Evolutionary conservation across 2,888 invertebrate species (phyloP).

Genomic region (Cosmia pyralina): DNA sequence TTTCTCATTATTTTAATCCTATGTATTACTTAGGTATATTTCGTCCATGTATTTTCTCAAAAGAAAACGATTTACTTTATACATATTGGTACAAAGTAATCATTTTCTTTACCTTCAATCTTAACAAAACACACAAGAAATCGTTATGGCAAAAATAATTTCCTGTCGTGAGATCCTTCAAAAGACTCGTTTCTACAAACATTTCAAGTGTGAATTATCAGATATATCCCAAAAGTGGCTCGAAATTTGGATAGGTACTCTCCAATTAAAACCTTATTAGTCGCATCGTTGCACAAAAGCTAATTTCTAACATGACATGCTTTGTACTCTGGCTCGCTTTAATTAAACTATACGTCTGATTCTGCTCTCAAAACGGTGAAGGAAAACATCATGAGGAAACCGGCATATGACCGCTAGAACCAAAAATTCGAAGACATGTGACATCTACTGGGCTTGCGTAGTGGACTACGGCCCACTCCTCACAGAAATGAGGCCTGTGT

Average conservation of each 20-base stretch:
- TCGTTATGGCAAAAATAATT: not conserved
- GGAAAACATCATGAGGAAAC: not conserved
- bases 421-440: not conserved
- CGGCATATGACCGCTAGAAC: not conserved
- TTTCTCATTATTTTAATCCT: not conserved
- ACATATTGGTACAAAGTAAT: no score
- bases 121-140: not conserved
- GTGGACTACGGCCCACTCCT: not conserved
- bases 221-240: not conserved
- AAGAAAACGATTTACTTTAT: no score
- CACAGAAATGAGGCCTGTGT: no score
- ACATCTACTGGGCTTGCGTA: not conserved
- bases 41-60: not conserved
- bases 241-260: not conserved
- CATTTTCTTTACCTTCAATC: not conserved
- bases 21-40: not conserved
- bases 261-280: constrained; percentile 16
- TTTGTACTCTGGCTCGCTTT: not conserved
- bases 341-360: not conserved
- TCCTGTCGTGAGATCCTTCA: not conserved
- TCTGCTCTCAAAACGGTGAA: not conserved
- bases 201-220: not conserved
- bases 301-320: not conserved
- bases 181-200: not conserved
- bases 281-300: constrained; percentile 10